phyloP scores from a whole-genome alignment of 2,113 vertebrate genomes.

The Polypterus bichir region DNA sequence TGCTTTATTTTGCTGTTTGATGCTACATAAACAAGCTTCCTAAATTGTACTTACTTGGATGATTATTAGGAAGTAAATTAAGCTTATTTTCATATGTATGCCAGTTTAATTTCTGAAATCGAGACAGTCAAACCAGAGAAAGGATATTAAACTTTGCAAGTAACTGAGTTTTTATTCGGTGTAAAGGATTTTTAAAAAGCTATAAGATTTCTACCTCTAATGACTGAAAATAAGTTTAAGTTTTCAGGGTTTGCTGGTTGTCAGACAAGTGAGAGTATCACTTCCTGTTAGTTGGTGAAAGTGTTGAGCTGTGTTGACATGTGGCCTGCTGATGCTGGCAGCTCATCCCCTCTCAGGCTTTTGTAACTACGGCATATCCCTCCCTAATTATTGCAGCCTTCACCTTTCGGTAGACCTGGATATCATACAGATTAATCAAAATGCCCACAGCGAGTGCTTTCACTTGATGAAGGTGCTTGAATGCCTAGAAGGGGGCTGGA shows the following conservation, averaged over 20 bases:
- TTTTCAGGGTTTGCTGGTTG: constrained; percentile 5
- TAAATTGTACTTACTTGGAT: too few species aligned
- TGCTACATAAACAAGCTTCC: too few species aligned
- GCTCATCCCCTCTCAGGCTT: constrained; percentile 12
- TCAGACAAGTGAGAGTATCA: constrained; percentile 8
- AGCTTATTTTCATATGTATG: too few species aligned
- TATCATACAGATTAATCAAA: constrained; percentile 10
- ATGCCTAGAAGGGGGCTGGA: constrained; percentile 7
- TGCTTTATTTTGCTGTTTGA: too few species aligned
- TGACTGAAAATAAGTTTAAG: neutral
- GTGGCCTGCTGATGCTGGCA: constrained; percentile 16
- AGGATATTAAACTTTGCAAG: too few species aligned
- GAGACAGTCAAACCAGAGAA: too few species aligned
- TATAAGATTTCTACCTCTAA: too few species aligned
- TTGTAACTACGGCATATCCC: constrained; percentile 13
- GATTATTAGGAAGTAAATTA: too few species aligned
- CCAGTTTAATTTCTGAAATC: too few species aligned
- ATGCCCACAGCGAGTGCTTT: constrained; percentile 11
- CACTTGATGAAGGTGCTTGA: constrained; percentile 11
- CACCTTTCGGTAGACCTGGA: constrained; percentile 5
- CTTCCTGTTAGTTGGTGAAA: constrained; percentile 13
- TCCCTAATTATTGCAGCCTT: constrained; percentile 15
- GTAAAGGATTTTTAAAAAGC: too few species aligned
- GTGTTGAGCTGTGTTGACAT: constrained; percentile 15
- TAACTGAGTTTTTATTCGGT: too few species aligned